These are phyloP conservation scores for Squalus acanthias DNA, from an alignment of 2,797 vertebrate species.

Conservation along the genomic window DNA sequence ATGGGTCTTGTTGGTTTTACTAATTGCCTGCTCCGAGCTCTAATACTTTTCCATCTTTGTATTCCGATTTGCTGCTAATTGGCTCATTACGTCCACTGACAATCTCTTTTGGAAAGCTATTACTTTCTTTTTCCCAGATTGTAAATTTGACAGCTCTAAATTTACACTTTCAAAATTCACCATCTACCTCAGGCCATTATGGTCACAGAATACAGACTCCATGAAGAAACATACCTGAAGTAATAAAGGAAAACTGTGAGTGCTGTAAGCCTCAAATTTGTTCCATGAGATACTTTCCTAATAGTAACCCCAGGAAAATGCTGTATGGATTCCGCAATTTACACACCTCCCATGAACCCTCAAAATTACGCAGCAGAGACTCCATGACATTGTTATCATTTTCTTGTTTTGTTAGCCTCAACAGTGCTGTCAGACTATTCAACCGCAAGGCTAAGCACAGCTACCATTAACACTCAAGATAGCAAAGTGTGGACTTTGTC, in stretches of 20 bases:
- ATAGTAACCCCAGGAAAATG: background rate
- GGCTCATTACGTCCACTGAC: background rate
- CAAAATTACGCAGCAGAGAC: background rate
- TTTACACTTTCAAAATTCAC: background rate
- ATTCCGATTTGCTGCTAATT: conserved; percentile 7
- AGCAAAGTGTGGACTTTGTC: background rate
- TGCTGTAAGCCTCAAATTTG: background rate
- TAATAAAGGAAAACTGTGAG: background rate
- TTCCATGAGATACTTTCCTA: background rate
- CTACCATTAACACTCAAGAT: background rate
- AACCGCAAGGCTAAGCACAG: background rate
- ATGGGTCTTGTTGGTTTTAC: background rate
- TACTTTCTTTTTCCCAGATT: background rate
- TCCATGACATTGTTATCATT: background rate
- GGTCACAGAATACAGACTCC: background rate
- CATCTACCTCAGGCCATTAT: background rate
- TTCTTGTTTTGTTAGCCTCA: background rate
- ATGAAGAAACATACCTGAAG: background rate
- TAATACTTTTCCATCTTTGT: background rate
- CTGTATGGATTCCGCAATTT: background rate
- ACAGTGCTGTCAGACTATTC: background rate
- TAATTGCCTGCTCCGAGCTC: background rate
- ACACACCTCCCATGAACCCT: background rate
- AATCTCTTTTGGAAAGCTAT: conserved; percentile 1
- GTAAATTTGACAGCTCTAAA: background rate